Conservation (phyloP, 1,140 invertebrate genomes). For the Pararge aegeria region DNA sequence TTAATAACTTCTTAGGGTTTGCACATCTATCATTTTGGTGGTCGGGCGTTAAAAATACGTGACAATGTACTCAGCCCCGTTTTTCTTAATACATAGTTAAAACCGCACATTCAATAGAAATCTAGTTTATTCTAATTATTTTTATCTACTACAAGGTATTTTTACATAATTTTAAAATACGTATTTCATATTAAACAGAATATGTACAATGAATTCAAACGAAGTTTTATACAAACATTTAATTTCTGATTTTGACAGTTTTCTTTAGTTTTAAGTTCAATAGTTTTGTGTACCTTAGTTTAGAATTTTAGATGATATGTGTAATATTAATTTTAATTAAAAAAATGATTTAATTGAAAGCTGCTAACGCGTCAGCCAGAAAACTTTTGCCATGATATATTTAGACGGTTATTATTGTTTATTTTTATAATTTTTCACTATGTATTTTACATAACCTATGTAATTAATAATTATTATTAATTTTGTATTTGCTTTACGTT, state of each 20-base stretch:
- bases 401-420: conserved; percentile 19
- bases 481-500: conserved; percentile 2
- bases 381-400: conserved; percentile 30
- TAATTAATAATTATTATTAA: background rate
- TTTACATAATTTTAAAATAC: background rate
- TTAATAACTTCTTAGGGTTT: too few relatives aligned
- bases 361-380: conserved; percentile 30
- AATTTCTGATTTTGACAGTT: conserved; percentile 43
- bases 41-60: too few relatives aligned
- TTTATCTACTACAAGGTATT: background rate
- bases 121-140: background rate
- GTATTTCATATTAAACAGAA: conserved; percentile 5
- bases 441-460: conserved; percentile 16
- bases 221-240: conserved; percentile 53
- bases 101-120: too few relatives aligned
- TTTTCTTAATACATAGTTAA: too few relatives aligned
- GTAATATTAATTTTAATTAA: conserved; percentile 19
- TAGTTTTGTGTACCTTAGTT: conserved; percentile 43
- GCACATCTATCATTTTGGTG: too few relatives aligned
- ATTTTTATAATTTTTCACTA: conserved; percentile 19
- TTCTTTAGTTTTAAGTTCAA: conserved; percentile 45
- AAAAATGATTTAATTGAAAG: conserved; percentile 23
- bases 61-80: too few relatives aligned
- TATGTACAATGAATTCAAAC: conserved; percentile 60
- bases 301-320: conserved; percentile 42